Conservation (phyloP, 2,113 vertebrate genomes). For the Cinclus cinclus region DNA sequence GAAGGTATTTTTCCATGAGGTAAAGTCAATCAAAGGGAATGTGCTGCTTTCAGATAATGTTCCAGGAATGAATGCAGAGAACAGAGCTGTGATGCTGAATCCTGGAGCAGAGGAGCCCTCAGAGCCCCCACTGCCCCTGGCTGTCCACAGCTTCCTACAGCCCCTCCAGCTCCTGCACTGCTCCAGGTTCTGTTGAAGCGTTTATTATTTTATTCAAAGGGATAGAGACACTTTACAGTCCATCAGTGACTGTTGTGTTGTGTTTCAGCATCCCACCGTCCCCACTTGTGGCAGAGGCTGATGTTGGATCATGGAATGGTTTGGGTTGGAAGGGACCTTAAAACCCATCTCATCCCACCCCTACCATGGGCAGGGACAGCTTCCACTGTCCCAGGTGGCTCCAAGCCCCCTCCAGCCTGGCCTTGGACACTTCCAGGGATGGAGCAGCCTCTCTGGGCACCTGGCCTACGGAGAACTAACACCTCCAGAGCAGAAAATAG, state of each 20-base stretch:
- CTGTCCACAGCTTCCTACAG: accelerated
- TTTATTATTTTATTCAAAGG: background rate
- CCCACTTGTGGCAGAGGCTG: accelerated
- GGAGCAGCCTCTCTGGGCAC: background rate
- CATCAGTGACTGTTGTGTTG: background rate
- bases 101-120: accelerated
- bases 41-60: background rate
- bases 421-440: background rate
- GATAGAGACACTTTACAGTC: background rate
- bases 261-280: accelerated
- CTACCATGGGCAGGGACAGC: background rate
- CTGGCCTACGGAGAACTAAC: accelerated
- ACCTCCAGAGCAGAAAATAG: accelerated
- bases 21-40: background rate
- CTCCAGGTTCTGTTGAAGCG: accelerated
- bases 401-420: accelerated
- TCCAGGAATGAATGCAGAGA: background rate
- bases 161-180: background rate
- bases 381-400: accelerated
- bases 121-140: background rate
- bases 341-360: accelerated
- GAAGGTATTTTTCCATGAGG: background rate
- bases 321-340: background rate
- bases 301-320: background rate
- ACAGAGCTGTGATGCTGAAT: background rate